A percentile compares a stretch with the other conserved stretches of the same genome.
These are phyloP conservation scores for Acrocyrtus sp. DNA, from an alignment of 2,888 invertebrate genomes.

Conservation along the genomic window DNA sequence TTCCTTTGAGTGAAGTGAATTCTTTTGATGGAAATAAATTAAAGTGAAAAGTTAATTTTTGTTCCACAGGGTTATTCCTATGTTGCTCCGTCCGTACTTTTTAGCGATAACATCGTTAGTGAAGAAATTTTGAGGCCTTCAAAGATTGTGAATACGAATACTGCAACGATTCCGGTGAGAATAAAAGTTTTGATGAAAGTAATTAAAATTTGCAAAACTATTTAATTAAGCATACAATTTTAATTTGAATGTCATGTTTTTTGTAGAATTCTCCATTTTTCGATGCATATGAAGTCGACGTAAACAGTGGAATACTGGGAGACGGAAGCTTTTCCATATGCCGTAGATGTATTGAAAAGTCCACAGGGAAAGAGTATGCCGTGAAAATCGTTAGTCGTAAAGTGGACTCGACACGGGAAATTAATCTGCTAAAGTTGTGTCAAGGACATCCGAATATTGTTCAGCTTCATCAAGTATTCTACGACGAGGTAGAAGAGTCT, in stretches of 20 bases:
- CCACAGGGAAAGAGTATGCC: conserved; percentile 81
- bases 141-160: conserved; percentile 55
- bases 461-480: conserved; percentile 81
- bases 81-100: conserved; percentile 90
- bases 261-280: conserved; percentile 85
- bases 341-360: conserved; percentile 79
- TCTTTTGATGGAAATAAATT: too few species aligned
- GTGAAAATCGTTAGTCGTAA: conserved; percentile 85
- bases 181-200: neutral
- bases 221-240: conserved; percentile 4
- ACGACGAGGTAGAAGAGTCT: conserved; percentile 76
- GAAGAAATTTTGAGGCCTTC: conserved; percentile 73
- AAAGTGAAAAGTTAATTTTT: conserved; percentile 16
- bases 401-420: conserved; percentile 77
- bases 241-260: too few species aligned
- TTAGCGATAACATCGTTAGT: conserved; percentile 81
- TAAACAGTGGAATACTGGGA: conserved; percentile 76
- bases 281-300: conserved; percentile 81
- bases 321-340: conserved; percentile 92
- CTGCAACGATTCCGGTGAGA: conserved; percentile 31
- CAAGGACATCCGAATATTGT: conserved; percentile 92
- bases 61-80: conserved; percentile 86
- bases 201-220: too few species aligned
- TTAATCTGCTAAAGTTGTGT: conserved; percentile 81
- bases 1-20: too few species aligned